Conservation (phyloP, 2,888 invertebrate species). For the Drosophila atroscutellata region DNA sequence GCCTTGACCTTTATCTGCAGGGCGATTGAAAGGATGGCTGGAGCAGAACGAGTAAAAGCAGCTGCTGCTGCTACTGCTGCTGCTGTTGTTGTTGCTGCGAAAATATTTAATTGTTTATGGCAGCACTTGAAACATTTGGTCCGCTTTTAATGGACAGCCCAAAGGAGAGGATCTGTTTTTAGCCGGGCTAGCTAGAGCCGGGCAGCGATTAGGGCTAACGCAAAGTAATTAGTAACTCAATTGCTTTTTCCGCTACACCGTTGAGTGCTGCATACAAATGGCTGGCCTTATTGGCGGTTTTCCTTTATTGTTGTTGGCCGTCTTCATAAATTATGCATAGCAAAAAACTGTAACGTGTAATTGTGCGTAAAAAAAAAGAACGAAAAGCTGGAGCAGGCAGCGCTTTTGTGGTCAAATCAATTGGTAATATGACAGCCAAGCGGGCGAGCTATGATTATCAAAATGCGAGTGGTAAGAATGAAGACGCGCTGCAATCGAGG, state of each 20-base stretch:
- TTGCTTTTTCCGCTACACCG: conserved; percentile 59
- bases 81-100: conserved; percentile 42
- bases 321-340: conserved; percentile 68
- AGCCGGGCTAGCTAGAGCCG: background rate
- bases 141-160: conserved; percentile 72
- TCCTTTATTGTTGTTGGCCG: background rate
- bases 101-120: conserved; percentile 80
- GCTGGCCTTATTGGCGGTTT: conserved; percentile 67
- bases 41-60: background rate
- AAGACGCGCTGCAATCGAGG: conserved; percentile 49
- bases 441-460: conserved; percentile 35
- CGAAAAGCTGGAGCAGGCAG: conserved; percentile 3
- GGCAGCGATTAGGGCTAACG: conserved; percentile 69
- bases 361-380: conserved; percentile 14
- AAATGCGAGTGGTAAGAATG: background rate
- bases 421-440: conserved; percentile 53
- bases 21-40: conserved; percentile 43
- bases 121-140: conserved; percentile 54
- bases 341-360: conserved; percentile 26
- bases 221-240: conserved; percentile 80
- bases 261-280: conserved; percentile 72
- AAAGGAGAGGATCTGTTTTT: conserved; percentile 4
- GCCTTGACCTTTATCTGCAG: conserved; percentile 80
- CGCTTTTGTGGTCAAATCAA: conserved; percentile 53
- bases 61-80: conserved; percentile 16